Evolutionary conservation across 2,113 vertebrate species (phyloP).

Genomic region (Mobula birostris): DNA sequence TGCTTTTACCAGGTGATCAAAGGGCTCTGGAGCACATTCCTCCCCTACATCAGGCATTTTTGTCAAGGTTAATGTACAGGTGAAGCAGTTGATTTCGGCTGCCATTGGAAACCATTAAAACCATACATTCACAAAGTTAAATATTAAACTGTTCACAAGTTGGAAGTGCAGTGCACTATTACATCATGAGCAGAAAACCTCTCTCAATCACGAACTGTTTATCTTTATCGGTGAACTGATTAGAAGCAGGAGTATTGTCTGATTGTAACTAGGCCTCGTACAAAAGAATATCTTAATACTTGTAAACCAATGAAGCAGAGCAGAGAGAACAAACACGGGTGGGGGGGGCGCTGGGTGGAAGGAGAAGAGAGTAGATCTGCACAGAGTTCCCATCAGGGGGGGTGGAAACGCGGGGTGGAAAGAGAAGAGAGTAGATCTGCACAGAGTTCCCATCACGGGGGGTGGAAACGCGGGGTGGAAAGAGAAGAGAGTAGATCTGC

Average conservation of each 20-base stretch:
- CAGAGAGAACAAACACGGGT: background rate
- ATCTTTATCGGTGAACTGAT: background rate
- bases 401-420: no score
- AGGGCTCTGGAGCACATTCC: background rate
- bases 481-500: no score
- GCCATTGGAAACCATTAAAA: background rate
- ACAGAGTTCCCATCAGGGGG: background rate
- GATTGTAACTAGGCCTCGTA: background rate
- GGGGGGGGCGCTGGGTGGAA: no score
- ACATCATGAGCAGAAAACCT: background rate
- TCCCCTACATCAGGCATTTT: background rate
- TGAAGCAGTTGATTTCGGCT: constrained; percentile 19
- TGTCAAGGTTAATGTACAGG: constrained; percentile 11
- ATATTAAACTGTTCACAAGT: background rate
- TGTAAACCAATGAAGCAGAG: background rate
- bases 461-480: no score
- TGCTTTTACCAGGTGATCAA: constrained; percentile 7
- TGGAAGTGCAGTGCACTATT: background rate
- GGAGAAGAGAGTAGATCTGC: background rate
- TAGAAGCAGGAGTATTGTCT: background rate
- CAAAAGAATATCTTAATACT: background rate
- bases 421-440: background rate
- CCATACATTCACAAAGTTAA: background rate
- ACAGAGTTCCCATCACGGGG: background rate
- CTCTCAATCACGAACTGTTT: constrained; percentile 2